A percentile compares a stretch with the other conserved stretches of the same genome.
Evolutionary conservation across 1,140 invertebrate species (phyloP).

Genomic region (Spodoptera litura): DNA sequence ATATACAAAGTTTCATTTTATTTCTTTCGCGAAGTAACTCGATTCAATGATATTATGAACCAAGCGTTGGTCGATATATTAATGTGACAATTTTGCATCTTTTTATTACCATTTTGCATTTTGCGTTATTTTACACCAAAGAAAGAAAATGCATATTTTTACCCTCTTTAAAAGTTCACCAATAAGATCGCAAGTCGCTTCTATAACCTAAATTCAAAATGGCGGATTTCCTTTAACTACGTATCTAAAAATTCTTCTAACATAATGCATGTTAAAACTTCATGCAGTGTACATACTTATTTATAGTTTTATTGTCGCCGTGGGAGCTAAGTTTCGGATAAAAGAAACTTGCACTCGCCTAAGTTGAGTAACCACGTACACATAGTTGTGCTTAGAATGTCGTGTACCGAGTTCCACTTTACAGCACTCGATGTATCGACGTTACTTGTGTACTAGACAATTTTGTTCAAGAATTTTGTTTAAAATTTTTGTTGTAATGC

Average conservation of each 20-base stretch:
- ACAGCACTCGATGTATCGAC: conserved; percentile 1
- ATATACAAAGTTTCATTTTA: too few species aligned
- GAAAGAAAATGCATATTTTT: too few species aligned
- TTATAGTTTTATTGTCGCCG: conserved; percentile 31
- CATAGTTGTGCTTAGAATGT: conserved; percentile 22
- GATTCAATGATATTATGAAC: too few species aligned
- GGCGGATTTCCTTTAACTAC: background rate
- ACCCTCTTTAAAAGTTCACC: too few species aligned
- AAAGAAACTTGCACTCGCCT: conserved; percentile 8
- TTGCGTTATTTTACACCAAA: too few species aligned
- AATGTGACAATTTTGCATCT: too few species aligned
- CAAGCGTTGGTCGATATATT: too few species aligned
- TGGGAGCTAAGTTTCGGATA: conserved; percentile 30
- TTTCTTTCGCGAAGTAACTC: too few species aligned
- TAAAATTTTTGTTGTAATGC: background rate
- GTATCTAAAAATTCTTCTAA: conserved; percentile 5
- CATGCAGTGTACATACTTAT: conserved; percentile 26
- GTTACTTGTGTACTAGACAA: background rate
- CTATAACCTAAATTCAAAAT: too few species aligned
- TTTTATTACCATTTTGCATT: too few species aligned
- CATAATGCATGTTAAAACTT: conserved; percentile 32
- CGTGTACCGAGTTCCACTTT: conserved; percentile 3
- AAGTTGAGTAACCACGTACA: conserved; percentile 21
- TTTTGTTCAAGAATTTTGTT: background rate
- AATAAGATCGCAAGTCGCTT: too few species aligned